Evolutionary conservation across 92 coral and sea anemone genomes (phyloP).

Genomic region (Epizoanthus ramosus): DNA sequence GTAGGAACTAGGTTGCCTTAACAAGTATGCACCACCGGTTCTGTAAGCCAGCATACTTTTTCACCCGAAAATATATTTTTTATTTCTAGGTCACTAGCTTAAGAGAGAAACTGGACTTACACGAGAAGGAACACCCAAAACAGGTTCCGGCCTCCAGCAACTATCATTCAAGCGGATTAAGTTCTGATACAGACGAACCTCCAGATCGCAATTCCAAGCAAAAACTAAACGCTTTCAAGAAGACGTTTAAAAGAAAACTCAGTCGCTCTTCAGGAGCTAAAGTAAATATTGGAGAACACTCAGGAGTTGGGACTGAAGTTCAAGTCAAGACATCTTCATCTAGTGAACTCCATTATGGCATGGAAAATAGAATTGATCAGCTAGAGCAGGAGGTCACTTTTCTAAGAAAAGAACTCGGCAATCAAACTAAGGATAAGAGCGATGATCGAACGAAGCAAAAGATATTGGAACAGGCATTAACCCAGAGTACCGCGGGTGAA

Average conservation of each 20-base stretch:
- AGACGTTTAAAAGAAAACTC: slow-evolving; percentile 10
- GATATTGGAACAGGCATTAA: not conserved
- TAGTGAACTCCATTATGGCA: not conserved
- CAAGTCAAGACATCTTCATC: not conserved
- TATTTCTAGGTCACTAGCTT: not conserved
- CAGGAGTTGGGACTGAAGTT: not conserved
- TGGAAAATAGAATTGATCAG: slow-evolving; percentile 25
- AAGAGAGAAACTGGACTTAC: not conserved
- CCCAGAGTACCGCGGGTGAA: slow-evolving; percentile 19
- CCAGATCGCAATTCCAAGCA: no score
- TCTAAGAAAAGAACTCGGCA: slow-evolving; percentile 6
- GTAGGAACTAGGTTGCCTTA: no score
- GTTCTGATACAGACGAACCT: not conserved
- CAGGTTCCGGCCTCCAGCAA: not conserved
- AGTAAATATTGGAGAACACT: no score
- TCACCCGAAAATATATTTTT: not conserved
- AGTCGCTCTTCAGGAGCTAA: slow-evolving; percentile 1
- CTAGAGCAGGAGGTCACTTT: slow-evolving; percentile 15
- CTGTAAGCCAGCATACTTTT: not conserved
- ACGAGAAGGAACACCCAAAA: not conserved
- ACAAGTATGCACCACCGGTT: not conserved
- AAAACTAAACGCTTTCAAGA: not conserved
- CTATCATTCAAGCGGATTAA: not conserved
- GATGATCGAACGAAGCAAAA: not conserved
- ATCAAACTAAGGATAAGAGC: not conserved